These are phyloP conservation scores for Macroglossus sobrinus DNA, from an alignment of 2,113 vertebrate species.

Conservation along the genomic window DNA sequence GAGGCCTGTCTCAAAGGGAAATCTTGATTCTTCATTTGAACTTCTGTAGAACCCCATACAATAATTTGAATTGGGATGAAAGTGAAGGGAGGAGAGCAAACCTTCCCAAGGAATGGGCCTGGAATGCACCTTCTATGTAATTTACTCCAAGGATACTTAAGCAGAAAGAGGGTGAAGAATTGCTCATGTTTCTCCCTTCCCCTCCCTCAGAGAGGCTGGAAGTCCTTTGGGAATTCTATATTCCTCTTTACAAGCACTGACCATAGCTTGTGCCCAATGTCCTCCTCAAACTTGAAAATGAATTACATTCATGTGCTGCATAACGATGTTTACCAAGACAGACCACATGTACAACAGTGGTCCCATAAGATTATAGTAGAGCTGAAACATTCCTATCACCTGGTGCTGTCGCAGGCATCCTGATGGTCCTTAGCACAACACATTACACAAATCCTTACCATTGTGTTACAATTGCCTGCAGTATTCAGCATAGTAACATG, in stretches of 20 bases:
- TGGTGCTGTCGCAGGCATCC: background rate
- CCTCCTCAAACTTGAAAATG: background rate
- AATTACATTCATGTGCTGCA: background rate
- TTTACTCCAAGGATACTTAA: background rate
- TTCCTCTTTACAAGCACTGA: background rate
- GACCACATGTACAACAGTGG: accelerated
- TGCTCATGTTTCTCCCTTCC: background rate
- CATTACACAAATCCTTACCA: background rate
- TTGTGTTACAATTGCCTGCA: background rate
- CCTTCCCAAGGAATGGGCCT: background rate
- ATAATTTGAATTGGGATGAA: background rate
- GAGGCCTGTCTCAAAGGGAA: background rate
- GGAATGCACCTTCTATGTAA: no score
- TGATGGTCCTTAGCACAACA: background rate
- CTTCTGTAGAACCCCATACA: no score
- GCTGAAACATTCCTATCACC: background rate
- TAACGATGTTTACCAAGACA: background rate
- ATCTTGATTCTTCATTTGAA: background rate
- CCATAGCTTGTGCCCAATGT: background rate
- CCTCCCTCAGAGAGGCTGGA: background rate
- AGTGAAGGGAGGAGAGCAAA: background rate
- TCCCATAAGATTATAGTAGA: background rate
- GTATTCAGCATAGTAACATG: background rate
- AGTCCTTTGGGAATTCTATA: background rate
- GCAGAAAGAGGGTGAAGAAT: background rate